Percentiles rank a stretch among this genome's conserved stretches.
Conservation (phyloP, 2,797 vertebrate genomes). For the Babyrousa celebensis region DNA sequence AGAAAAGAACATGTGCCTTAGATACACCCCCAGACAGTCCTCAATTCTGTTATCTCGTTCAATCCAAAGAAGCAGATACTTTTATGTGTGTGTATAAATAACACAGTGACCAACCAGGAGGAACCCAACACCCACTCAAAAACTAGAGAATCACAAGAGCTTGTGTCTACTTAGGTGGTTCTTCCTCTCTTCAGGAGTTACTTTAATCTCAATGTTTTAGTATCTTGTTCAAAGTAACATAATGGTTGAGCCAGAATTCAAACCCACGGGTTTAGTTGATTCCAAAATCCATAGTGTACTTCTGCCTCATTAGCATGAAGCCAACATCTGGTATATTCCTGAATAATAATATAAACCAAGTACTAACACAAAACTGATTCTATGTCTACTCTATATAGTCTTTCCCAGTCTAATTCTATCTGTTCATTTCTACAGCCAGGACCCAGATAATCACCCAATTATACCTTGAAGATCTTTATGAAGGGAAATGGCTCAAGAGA, state of each 20-base stretch:
- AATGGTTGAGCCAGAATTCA: constrained; percentile 49
- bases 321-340: not conserved
- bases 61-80: constrained; percentile 17
- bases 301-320: not conserved
- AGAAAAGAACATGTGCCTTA: not conserved
- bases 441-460: constrained; percentile 19
- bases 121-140: not conserved
- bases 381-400: not conserved
- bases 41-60: constrained; percentile 28
- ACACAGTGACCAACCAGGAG: not conserved
- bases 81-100: not conserved
- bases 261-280: not conserved
- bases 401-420: not conserved
- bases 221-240: not conserved
- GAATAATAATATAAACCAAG: not conserved
- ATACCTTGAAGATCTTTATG: not conserved
- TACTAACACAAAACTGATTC: not conserved
- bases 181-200: not conserved
- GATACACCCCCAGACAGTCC: not conserved
- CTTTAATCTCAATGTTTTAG: constrained; percentile 16
- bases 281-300: not conserved
- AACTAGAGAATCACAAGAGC: constrained; percentile 34
- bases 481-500: constrained; percentile 51
- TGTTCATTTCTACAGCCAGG: not conserved
- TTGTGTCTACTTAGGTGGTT: not conserved